phyloP scores from a whole-genome alignment of 2,888 invertebrate species.

The Synanthedon myopaeformis region DNA sequence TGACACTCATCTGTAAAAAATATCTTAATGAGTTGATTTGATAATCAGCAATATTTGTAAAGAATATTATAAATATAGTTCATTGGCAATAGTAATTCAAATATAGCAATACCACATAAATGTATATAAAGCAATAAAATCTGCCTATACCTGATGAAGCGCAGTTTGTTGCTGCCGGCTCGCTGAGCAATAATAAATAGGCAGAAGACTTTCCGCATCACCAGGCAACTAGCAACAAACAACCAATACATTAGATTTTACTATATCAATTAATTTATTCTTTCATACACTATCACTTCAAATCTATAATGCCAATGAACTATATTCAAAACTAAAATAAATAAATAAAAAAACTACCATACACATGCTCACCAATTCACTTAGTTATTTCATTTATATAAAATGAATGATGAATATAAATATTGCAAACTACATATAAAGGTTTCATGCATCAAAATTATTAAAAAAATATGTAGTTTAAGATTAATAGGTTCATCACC shows the following conservation, averaged over 20 bases:
- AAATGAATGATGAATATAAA: not conserved
- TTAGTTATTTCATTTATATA: not conserved
- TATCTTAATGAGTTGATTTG: constrained; percentile 2
- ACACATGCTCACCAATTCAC: too few relatives aligned
- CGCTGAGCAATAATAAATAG: constrained; percentile 73
- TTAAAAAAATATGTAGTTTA: not conserved
- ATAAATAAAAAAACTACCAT: too few relatives aligned
- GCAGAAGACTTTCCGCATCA: constrained; percentile 73
- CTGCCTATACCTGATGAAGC: constrained; percentile 71
- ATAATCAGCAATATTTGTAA: constrained; percentile 1
- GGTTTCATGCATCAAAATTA: not conserved
- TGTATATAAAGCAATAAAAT: constrained; percentile 43
- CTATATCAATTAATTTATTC: constrained; percentile 22
- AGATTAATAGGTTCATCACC: constrained; percentile 21
- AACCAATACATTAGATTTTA: constrained; percentile 65
- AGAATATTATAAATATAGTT: constrained; percentile 37
- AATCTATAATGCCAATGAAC: constrained; percentile 62
- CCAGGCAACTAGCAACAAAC: constrained; percentile 73
- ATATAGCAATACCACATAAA: constrained; percentile 12
- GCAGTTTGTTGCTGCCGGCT: constrained; percentile 73
- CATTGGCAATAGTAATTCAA: constrained; percentile 53
- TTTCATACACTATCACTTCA: constrained; percentile 16
- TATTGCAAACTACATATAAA: not conserved
- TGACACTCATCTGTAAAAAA: constrained; percentile 40
- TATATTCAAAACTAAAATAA: constrained; percentile 27